Conservation (phyloP, 2,113 vertebrate species). For the Lontra canadensis region DNA sequence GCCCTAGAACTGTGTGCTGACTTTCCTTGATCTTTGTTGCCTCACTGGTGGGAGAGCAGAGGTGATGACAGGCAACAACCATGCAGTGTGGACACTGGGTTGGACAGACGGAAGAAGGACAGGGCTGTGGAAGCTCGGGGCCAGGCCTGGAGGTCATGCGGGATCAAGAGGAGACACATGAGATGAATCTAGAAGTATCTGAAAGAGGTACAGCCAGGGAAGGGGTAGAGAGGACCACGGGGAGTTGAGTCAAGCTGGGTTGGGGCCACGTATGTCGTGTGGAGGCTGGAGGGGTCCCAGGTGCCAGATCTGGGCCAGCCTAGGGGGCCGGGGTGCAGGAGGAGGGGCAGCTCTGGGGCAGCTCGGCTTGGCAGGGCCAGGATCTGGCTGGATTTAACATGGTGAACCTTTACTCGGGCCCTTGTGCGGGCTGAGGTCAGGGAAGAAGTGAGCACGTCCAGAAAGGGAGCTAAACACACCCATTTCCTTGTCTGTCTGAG, state of each 20-base stretch:
- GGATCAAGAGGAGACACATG: background rate
- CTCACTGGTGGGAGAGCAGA: background rate
- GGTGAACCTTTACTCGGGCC: background rate
- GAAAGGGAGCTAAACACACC: background rate
- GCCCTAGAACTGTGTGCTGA: background rate
- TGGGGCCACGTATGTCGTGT: background rate
- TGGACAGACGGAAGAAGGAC: background rate
- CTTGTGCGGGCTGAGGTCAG: background rate
- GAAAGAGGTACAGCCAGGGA: background rate
- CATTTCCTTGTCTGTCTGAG: fast-evolving
- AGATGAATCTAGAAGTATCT: background rate
- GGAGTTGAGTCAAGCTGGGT: background rate
- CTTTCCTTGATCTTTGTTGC: background rate
- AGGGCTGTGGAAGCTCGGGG: background rate
- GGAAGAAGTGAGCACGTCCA: background rate
- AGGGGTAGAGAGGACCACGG: background rate
- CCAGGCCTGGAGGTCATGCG: background rate
- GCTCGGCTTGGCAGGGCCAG: background rate
- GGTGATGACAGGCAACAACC: background rate
- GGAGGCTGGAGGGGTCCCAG: too few species aligned
- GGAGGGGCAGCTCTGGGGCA: background rate
- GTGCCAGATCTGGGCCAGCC: fast-evolving
- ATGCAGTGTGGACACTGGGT: background rate
- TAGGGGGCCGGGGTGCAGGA: background rate
- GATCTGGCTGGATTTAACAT: fast-evolving